These are phyloP conservation scores for Drosophila mettleri DNA, from an alignment of 2,888 invertebrate genomes.

Conservation along the genomic window DNA sequence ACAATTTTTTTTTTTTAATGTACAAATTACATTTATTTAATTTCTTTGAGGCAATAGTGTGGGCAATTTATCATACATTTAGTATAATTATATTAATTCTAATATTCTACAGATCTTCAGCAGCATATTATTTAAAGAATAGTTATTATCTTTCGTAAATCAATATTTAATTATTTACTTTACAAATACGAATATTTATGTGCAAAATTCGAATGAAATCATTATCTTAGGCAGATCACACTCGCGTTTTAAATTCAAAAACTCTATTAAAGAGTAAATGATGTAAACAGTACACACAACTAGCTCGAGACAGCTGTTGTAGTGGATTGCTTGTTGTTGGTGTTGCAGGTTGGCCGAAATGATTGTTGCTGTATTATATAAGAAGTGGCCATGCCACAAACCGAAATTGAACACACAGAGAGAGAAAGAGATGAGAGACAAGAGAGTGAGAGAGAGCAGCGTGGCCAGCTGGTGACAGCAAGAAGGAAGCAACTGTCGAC, in stretches of 20 bases:
- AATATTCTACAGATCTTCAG: no score
- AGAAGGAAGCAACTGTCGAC: slow-evolving; percentile 72
- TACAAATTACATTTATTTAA: no score
- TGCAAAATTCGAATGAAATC: neutral
- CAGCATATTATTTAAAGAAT: no score
- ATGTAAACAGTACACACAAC: slow-evolving; percentile 54
- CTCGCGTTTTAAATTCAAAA: slow-evolving; percentile 20
- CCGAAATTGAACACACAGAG: slow-evolving; percentile 46
- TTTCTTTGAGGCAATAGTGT: no score
- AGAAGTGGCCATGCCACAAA: slow-evolving; percentile 82
- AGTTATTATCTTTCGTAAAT: neutral
- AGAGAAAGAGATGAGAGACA: slow-evolving; percentile 20
- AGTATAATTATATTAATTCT: no score
- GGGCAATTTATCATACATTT: no score
- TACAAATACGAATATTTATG: neutral
- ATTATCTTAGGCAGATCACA: slow-evolving; percentile 5
- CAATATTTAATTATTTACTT: neutral
- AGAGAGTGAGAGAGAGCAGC: neutral
- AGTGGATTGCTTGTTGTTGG: slow-evolving; percentile 43
- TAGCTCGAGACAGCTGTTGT: slow-evolving; percentile 69
- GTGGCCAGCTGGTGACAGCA: slow-evolving; percentile 53
- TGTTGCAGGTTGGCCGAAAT: slow-evolving; percentile 78
- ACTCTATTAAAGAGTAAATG: slow-evolving; percentile 61
- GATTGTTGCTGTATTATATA: slow-evolving; percentile 77
- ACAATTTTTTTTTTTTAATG: no score